phyloP scores from a whole-genome alignment of 2,888 invertebrate genomes.

The Cheilosia impressa region DNA sequence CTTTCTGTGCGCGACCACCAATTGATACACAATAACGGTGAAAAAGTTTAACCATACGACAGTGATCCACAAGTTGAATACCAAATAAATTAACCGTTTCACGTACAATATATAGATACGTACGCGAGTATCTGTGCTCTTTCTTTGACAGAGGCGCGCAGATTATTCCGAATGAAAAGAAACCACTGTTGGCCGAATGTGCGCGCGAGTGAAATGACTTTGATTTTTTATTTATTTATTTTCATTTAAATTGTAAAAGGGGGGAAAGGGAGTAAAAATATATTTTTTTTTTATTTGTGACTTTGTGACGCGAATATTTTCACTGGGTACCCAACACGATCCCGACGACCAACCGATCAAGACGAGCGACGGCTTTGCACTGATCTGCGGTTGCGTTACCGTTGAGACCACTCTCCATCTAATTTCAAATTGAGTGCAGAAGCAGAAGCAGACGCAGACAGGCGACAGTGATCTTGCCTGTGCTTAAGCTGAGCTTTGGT shows the following conservation, averaged over 20 bases:
- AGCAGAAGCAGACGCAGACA: background rate
- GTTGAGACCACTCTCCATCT: slow-evolving; percentile 21
- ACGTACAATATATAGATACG: slow-evolving; percentile 29
- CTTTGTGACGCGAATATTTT: slow-evolving; percentile 12
- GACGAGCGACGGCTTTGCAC: slow-evolving; percentile 68
- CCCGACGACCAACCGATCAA: slow-evolving; percentile 58
- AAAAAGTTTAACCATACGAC: slow-evolving; percentile 53
- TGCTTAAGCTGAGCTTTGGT: slow-evolving; percentile 42
- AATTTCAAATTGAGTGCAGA: slow-evolving; percentile 9
- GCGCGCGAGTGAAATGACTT: slow-evolving; percentile 42
- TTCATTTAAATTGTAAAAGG: background rate
- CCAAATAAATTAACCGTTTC: slow-evolving; percentile 73
- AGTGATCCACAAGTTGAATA: slow-evolving; percentile 51
- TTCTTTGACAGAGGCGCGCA: slow-evolving; percentile 52
- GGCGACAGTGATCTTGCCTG: background rate
- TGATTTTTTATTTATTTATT: slow-evolving; percentile 26
- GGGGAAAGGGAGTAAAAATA: background rate
- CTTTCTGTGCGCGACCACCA: slow-evolving; percentile 38
- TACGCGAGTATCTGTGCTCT: slow-evolving; percentile 52
- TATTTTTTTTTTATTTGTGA: slow-evolving; percentile 2
- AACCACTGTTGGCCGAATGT: slow-evolving; percentile 31
- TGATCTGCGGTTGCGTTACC: slow-evolving; percentile 55
- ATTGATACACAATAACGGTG: slow-evolving; percentile 68
- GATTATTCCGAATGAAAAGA: slow-evolving; percentile 42
- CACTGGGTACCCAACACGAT: background rate